Base-by-base conservation (phyloP, 2,797 vertebrate genomes). In the Dromococcyx pavoninus region DNA sequence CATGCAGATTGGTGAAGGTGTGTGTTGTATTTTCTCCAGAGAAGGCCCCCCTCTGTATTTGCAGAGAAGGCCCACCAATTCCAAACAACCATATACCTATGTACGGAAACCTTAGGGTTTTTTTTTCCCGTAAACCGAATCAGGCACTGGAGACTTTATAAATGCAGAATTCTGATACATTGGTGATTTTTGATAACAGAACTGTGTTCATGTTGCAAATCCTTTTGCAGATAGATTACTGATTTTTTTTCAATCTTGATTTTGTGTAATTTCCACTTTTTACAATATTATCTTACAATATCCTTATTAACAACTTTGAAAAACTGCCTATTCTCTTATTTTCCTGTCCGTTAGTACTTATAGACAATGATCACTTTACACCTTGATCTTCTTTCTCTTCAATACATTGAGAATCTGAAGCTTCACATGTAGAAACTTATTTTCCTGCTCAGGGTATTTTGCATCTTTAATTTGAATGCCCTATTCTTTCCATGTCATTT, bases 11-110 rank as follows among this genome's bases (percentile, higher is more conserved):
- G 10, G 15, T 35, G 8, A 5, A 72, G 9, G 3, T 32, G 6
- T 41, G 50, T 0, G 0, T 6, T 58, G 8, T 11, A 33, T 21
- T 78, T 81, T 46, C 43, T 44, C 4, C 13, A 62, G 19, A n/a
- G 28, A 78, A 72, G 7, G 6, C 5, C 3, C 8, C n/a, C n/a
- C n/a, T n/a, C n/a, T n/a, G n/a, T n/a, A n/a, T n/a, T n/a, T 67
- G 13, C 24, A 62, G 19, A n/a, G 28, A 78, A 72, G 7, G 6
- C 5, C 3, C 8, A 35, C 7, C 13, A 14, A 11, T 13, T 28
- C 27, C 28, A 57, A 32, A 35, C 4, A 35, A 24, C 8, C 17
- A 9, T 33, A 22, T n/a, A 4, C 13, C 11, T 13, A 7, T 13
- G 1, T 33, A 23, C 17, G 12, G 4, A 7, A 4, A 66, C 5